phyloP scores from a whole-genome alignment of 1,140 invertebrate species.

The Lithobius niger region DNA sequence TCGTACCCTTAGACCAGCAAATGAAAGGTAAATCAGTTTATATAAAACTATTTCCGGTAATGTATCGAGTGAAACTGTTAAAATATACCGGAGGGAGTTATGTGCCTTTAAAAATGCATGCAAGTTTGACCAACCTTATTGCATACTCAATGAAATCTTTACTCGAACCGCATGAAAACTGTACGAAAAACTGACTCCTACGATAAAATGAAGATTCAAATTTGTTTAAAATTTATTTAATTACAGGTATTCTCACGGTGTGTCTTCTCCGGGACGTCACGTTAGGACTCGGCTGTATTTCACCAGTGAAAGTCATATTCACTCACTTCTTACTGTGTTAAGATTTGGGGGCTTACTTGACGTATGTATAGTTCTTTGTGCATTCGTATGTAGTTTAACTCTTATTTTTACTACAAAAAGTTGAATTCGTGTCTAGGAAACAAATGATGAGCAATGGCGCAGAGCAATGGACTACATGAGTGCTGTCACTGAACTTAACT shows the following conservation, averaged over 20 bases:
- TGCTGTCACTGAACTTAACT: conserved; percentile 95
- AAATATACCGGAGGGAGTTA: too few relatives aligned
- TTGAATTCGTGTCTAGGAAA: conserved; percentile 37
- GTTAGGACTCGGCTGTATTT: conserved; percentile 95
- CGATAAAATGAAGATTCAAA: too few relatives aligned
- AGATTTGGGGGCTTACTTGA: conserved; percentile 84
- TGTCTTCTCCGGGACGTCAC: conserved; percentile 92
- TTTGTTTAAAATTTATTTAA: not conserved
- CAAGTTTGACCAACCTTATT: too few relatives aligned
- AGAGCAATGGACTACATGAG: conserved; percentile 96
- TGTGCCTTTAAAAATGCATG: too few relatives aligned
- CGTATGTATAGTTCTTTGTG: conserved; percentile 38
- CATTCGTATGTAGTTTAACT: conserved; percentile 3
- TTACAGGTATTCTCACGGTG: conserved; percentile 84
- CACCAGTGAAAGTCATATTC: conserved; percentile 98
- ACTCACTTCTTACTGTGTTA: conserved; percentile 90
- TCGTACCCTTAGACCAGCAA: too few relatives aligned
- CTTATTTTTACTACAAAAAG: not conserved
- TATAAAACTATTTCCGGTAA: too few relatives aligned
- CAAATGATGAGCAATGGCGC: conserved; percentile 92
- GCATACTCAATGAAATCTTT: too few relatives aligned
- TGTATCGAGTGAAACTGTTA: too few relatives aligned
- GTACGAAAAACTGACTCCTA: too few relatives aligned
- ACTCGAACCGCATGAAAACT: too few relatives aligned
- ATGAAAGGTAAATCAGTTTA: too few relatives aligned